These are phyloP conservation scores for Botrylloides violaceus DNA, from an alignment of 23 tunicate genomes.

Conservation along the genomic window DNA sequence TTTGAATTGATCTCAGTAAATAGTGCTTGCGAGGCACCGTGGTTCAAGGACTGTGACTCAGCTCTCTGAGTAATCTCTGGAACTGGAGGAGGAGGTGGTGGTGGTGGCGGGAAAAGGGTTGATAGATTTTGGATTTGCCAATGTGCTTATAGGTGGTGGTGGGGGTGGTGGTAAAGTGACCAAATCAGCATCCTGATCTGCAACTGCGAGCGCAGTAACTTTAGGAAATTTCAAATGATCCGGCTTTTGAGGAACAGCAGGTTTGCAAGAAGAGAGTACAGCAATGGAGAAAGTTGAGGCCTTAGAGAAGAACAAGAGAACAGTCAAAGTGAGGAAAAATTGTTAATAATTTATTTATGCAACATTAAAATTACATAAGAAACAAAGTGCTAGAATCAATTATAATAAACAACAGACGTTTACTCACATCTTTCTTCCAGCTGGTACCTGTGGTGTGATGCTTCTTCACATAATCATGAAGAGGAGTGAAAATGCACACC, in stretches of 20 bases:
- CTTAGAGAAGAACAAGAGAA: too few species aligned
- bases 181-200: neutral
- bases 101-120: conserved; percentile 2
- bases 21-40: conserved; percentile 50
- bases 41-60: neutral
- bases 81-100: conserved; percentile 53
- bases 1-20: conserved; percentile 71
- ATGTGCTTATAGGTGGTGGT: conserved; percentile 8
- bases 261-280: neutral
- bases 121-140: neutral
- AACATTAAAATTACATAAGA: neutral
- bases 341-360: neutral
- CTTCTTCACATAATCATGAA: conserved; percentile 58
- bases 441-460: conserved; percentile 77
- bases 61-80: conserved; percentile 22
- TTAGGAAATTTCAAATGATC: neutral
- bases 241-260: neutral
- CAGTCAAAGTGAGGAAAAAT: neutral
- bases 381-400: neutral
- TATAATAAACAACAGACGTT: neutral
- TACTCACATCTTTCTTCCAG: conserved; percentile 75
- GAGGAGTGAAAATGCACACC: conserved; percentile 38
- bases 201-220: neutral
- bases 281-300: neutral
- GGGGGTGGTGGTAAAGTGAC: conserved; percentile 15